phyloP scores from a whole-genome alignment of 2,113 vertebrate genomes.

The Talpa occidentalis region DNA sequence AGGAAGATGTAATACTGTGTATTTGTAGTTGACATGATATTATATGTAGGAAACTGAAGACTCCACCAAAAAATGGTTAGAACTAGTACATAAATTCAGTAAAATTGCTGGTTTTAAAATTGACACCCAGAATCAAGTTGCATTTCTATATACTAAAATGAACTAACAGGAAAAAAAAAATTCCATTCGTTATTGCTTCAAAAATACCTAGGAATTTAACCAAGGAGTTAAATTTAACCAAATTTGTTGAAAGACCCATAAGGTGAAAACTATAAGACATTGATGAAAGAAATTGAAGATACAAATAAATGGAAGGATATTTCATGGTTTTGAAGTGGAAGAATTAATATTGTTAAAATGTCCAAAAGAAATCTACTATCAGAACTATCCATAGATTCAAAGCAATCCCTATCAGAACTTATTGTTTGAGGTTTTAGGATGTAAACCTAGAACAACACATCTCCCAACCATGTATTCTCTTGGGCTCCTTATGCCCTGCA shows the following conservation, averaged over 20 bases:
- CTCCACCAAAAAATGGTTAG: neutral
- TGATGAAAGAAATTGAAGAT: neutral
- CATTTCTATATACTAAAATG: neutral
- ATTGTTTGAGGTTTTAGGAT: neutral
- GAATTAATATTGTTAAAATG: constrained; percentile 29
- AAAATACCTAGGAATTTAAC: neutral
- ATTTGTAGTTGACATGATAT: neutral
- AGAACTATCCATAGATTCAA: too few relatives aligned
- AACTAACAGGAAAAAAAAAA: neutral
- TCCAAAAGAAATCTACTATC: neutral
- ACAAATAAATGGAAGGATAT: neutral
- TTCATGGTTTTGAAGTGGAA: neutral
- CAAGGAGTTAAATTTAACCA: neutral
- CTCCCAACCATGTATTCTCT: neutral
- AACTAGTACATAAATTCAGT: neutral
- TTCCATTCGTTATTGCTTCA: neutral
- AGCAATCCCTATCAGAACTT: neutral
- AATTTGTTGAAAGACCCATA: neutral
- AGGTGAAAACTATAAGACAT: neutral
- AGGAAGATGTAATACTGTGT: neutral
- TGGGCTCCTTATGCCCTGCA: neutral
- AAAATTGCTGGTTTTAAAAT: neutral
- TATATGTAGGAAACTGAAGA: neutral
- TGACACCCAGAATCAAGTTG: neutral
- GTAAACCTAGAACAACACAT: neutral